These are phyloP conservation scores for Falcaria lacertinaria DNA, from an alignment of 2,888 invertebrate species.

Conservation along the genomic window DNA sequence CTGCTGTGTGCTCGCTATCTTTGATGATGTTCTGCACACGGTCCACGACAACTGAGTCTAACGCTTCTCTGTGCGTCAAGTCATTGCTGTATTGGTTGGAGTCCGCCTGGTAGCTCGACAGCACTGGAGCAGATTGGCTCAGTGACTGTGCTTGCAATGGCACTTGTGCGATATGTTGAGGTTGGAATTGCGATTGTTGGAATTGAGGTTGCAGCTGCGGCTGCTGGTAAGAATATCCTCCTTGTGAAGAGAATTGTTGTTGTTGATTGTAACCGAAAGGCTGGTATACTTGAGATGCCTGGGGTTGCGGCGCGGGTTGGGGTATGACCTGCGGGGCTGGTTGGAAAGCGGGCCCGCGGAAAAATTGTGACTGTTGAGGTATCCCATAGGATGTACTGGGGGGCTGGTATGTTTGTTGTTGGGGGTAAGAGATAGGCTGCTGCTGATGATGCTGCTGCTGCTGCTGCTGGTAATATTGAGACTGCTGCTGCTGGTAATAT, in stretches of 20 bases:
- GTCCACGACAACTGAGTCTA: conserved; percentile 56
- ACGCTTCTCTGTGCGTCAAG: conserved; percentile 46
- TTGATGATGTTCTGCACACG: conserved; percentile 61
- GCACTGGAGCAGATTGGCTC: conserved; percentile 24
- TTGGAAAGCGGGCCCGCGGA: background rate
- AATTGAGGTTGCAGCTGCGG: conserved; percentile 14
- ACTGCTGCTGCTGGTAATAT: conserved; percentile 22
- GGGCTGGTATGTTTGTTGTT: conserved; percentile 10
- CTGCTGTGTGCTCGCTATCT: conserved; percentile 62
- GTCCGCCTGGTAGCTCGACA: conserved; percentile 64
- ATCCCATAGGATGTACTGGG: conserved; percentile 19
- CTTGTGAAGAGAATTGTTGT: conserved; percentile 21
- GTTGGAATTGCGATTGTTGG: conserved; percentile 19
- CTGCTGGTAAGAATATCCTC: conserved; percentile 26
- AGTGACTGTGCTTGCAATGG: conserved; percentile 37
- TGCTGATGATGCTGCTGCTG: conserved; percentile 15
- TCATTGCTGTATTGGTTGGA: conserved; percentile 49
- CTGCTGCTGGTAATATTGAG: conserved; percentile 19
- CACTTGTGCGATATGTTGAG: conserved; percentile 16
- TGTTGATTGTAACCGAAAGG: conserved; percentile 10
- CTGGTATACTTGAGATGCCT: conserved; percentile 8
- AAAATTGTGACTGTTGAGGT: conserved; percentile 7
- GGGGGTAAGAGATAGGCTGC: conserved; percentile 6
- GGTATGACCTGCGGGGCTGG: background rate
- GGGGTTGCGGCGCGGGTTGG: background rate